Percentiles rank a stretch among this genome's conserved stretches.
Evolutionary conservation across 1,140 invertebrate genomes (phyloP).

Genomic region (Macrobrachium rosenbergii): DNA sequence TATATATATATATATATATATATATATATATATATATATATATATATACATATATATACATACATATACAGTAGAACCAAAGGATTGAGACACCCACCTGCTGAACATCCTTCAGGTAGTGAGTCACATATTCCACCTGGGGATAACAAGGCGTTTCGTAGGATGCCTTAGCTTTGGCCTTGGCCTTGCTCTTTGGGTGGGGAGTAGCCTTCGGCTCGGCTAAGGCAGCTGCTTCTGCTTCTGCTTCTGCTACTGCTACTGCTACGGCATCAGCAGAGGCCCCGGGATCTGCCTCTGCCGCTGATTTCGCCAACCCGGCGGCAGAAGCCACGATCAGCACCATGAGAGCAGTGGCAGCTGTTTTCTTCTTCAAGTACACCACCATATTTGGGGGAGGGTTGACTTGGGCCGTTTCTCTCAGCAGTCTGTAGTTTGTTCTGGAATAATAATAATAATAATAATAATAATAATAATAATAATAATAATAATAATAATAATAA

Average conservation of each 20-base stretch:
- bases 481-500: neutral
- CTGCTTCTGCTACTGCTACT: constrained; percentile 10
- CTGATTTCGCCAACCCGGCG: no score
- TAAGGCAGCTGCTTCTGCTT: constrained; percentile 3
- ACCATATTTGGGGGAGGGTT: no score
- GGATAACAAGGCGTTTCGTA: constrained; percentile 29
- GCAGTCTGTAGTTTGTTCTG: no score
- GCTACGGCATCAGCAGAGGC: neutral
- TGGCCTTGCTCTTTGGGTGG: neutral
- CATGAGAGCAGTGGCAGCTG: no score
- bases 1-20: no score
- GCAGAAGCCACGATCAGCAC: no score
- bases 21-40: neutral
- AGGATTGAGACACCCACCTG: neutral
- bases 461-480: constrained; percentile 1
- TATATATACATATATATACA: neutral
- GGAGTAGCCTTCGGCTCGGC: neutral
- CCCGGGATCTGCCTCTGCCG: no score
- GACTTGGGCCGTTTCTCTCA: no score
- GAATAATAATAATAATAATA: neutral
- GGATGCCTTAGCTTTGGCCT: neutral
- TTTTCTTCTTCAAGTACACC: no score
- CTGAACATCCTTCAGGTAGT: constrained; percentile 27
- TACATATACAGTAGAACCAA: neutral
- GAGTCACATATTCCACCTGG: constrained; percentile 13